Conservation (phyloP, 2,888 invertebrate species). For the Pseudanteris insignis region DNA sequence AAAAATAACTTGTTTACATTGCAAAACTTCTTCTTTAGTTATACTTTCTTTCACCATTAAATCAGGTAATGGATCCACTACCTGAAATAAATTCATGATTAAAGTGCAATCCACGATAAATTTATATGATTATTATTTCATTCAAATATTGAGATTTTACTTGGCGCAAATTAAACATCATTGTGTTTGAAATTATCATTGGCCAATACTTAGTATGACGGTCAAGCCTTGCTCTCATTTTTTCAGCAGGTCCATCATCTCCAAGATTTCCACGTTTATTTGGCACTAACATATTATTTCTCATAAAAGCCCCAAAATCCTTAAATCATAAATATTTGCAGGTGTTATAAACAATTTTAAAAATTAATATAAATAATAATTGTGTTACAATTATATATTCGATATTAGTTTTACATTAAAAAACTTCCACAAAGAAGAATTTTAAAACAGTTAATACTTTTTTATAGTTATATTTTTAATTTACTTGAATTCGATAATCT, state of each 20-base stretch:
- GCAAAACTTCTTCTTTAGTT: constrained; percentile 84
- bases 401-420: too few relatives aligned
- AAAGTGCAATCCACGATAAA: too few relatives aligned
- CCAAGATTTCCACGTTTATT: constrained; percentile 67
- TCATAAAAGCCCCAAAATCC: constrained; percentile 90
- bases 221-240: constrained; percentile 76
- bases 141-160: constrained; percentile 64
- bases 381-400: too few relatives aligned
- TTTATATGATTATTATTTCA: too few relatives aligned
- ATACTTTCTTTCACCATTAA: constrained; percentile 84
- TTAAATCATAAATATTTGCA: too few relatives aligned
- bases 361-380: constrained; percentile 5
- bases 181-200: constrained; percentile 86
- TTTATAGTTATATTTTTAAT: constrained; percentile 1
- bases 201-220: constrained; percentile 89
- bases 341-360: too few relatives aligned
- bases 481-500: constrained; percentile 80
- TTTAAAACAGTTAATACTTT: too few relatives aligned
- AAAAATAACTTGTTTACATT: constrained; percentile 86
- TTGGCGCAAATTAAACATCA: constrained; percentile 84
- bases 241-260: constrained; percentile 70
- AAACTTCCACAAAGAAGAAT: too few relatives aligned
- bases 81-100: constrained; percentile 67
- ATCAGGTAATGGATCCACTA: constrained; percentile 81
- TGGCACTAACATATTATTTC: constrained; percentile 82